phyloP scores from a whole-genome alignment of 2,888 invertebrate species.

The Xestia rhomboidea region DNA sequence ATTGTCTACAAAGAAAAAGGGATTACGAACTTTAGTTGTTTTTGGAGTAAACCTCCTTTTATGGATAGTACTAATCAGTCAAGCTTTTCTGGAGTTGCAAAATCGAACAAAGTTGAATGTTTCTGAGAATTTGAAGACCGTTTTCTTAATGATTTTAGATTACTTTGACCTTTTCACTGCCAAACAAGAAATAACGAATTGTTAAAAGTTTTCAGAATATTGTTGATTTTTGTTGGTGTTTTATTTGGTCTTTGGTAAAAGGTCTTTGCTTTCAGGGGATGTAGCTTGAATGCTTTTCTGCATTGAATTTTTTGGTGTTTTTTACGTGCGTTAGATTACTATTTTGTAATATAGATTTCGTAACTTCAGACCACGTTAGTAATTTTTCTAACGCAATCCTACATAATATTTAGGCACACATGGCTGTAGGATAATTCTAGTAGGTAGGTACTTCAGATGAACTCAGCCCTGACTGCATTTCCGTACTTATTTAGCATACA shows the following conservation, averaged over 20 bases:
- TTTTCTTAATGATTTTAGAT: conserved; percentile 23
- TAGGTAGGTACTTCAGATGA: conserved; percentile 2
- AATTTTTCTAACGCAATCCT: background rate
- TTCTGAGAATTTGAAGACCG: conserved; percentile 11
- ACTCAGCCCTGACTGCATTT: conserved; percentile 13
- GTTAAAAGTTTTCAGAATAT: conserved; percentile 9
- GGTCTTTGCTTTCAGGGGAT: background rate
- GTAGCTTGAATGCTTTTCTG: background rate
- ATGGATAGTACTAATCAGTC: conserved; percentile 44
- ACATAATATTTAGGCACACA: background rate
- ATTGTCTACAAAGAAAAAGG: conserved; percentile 54
- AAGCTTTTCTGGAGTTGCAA: conserved; percentile 30
- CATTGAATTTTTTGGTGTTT: background rate
- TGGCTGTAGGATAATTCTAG: background rate
- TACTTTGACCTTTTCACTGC: conserved; percentile 33
- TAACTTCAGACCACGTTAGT: background rate
- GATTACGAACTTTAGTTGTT: conserved; percentile 43
- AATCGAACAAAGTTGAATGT: conserved; percentile 5
- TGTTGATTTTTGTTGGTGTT: background rate
- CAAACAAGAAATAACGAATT: conserved; percentile 12
- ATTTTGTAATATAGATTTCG: background rate
- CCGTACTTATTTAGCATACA: conserved; percentile 55
- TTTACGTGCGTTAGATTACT: background rate
- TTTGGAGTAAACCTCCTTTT: conserved; percentile 32
- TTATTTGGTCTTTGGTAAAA: background rate